phyloP scores from a whole-genome alignment of 2,888 invertebrate species.

The Harpagoxenus sublaevis region DNA sequence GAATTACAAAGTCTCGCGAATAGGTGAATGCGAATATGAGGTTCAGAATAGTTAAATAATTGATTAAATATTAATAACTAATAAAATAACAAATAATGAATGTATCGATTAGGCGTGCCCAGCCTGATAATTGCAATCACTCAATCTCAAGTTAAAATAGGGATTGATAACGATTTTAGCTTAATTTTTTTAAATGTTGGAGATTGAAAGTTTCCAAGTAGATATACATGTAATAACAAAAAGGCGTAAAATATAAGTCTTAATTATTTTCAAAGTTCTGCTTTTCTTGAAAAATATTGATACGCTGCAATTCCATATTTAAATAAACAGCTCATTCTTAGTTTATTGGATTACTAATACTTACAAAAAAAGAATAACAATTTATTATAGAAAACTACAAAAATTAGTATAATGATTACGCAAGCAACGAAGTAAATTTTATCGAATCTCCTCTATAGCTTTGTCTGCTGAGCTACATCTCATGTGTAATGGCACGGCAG shows the following conservation, averaged over 20 bases:
- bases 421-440: slow-evolving; percentile 25
- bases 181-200: not conserved
- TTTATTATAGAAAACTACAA: not conserved
- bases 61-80: not conserved
- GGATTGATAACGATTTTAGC: not conserved
- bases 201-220: not conserved
- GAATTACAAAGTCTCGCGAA: not conserved
- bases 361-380: slow-evolving; percentile 84
- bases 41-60: not conserved
- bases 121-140: not conserved
- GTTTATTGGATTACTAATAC: slow-evolving; percentile 88
- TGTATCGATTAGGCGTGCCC: not conserved
- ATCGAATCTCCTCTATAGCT: slow-evolving; percentile 70
- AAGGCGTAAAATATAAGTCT: not conserved
- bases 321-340: slow-evolving; percentile 88
- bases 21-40: not conserved
- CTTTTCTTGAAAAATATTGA: slow-evolving; percentile 86
- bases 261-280: slow-evolving; percentile 30
- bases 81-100: not conserved
- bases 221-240: slow-evolving; percentile 5
- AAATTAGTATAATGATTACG: not conserved
- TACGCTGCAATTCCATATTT: slow-evolving; percentile 87
- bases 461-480: slow-evolving; percentile 81
- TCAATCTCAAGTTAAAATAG: not conserved
- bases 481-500: slow-evolving; percentile 91